Base-by-base conservation (phyloP, 1,140 invertebrate species). In the Caenorhabditis latens region DNA sequence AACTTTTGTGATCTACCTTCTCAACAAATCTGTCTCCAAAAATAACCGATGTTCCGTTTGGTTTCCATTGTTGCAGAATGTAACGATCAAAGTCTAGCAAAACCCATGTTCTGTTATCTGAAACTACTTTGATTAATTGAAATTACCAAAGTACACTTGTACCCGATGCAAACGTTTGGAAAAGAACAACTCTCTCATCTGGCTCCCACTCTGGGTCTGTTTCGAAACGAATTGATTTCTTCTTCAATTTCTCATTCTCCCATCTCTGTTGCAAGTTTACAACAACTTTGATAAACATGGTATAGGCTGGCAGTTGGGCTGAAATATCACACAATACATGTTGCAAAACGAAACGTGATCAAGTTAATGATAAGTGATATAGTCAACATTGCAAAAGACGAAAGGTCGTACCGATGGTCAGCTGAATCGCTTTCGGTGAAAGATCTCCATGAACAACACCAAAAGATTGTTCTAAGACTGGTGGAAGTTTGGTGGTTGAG, bases 81-180 rank as follows among this genome's bases (percentile, higher is more conserved):
- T 91, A 86, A 1, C 90, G 88, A 71, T 91, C 90, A 61, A 91
- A 91, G 83, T 91, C 90, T 16, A 85, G 79, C 5, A 91, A 86
- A 53, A 91, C 89, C 90, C 90, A 91, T 46, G 90, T 91, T 21
- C 90, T 86, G 84, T 91, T 91, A n/a, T 90, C 90, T 91, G 53
- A 61, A 88, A 82, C 50, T 0, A 43, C 46, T 84, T 21, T 8
- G 8, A 79, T 48, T 24, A 11, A 3, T 16, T 4, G 48, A 14
- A 7, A 46, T 46, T 46, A 6, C 24, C 24, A 46, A 2, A 46
- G n/a, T 43, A 14, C 13, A 46, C 32, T 32, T 32, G 32, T 67
- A 89, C 89, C 90, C 67, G 88, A 43, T 63, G 79, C 89, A 65
- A 91, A 91, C 19, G 90, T 43, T 61, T 91, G 83, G 55, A 91